Conservation (phyloP, 2,113 vertebrate species). For the Morphnarchus princeps region DNA sequence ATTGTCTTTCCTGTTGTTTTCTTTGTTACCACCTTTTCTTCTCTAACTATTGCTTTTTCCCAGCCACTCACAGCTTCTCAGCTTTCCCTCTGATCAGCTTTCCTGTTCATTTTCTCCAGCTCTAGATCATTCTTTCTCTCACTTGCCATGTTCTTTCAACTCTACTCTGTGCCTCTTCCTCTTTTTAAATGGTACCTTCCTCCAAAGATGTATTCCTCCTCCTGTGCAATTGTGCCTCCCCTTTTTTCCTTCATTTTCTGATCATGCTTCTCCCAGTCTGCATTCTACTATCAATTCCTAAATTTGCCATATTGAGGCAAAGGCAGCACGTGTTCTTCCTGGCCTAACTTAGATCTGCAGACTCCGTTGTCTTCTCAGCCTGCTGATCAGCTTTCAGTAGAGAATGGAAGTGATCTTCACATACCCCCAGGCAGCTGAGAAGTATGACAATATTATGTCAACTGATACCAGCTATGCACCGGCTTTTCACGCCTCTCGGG, state of each 20-base stretch:
- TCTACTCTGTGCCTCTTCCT: not conserved
- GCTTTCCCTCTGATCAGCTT: constrained; percentile 6
- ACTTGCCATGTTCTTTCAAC: not conserved
- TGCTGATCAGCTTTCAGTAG: not conserved
- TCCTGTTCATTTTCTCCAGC: constrained; percentile 18
- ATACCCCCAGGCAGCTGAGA: not conserved
- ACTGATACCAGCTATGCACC: not conserved
- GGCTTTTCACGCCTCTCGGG: not conserved
- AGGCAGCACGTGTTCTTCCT: not conserved
- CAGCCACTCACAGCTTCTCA: constrained; percentile 32
- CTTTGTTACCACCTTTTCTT: not conserved
- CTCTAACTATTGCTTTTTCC: not conserved
- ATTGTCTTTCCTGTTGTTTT: not conserved
- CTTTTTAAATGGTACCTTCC: not conserved
- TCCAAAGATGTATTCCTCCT: not conserved
- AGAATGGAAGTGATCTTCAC: not conserved
- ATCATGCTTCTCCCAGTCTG: not conserved
- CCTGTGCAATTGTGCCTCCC: not conserved
- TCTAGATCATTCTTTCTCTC: not conserved
- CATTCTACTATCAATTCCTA: not conserved
- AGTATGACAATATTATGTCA: not conserved
- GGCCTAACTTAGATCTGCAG: not conserved
- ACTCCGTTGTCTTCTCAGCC: not conserved
- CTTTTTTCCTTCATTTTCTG: not conserved
- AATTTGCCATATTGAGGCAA: not conserved